A percentile compares a stretch with the other conserved stretches of the same genome.
Evolutionary conservation across 2,113 vertebrate species (phyloP).

Genomic region (Tauraco erythrolophus): DNA sequence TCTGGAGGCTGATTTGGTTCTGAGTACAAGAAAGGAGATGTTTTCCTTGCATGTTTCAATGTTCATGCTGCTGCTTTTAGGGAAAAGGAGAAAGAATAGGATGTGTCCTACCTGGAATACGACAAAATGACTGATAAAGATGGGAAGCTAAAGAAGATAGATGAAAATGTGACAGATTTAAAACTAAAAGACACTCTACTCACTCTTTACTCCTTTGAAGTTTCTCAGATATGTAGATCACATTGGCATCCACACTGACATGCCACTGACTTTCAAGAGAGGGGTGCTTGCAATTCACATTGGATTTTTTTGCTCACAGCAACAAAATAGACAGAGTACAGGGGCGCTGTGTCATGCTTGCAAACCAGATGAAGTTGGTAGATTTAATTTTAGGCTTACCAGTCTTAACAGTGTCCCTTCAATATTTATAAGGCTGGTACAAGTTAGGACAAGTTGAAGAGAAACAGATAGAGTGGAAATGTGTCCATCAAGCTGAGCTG

Average conservation of each 20-base stretch:
- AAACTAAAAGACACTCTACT: neutral
- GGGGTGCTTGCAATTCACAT: neutral
- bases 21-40: neutral
- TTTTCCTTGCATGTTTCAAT: neutral
- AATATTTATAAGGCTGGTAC: slow-evolving; percentile 41
- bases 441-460: neutral
- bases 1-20: neutral
- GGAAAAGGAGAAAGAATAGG: neutral
- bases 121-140: neutral
- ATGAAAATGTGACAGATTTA: neutral
- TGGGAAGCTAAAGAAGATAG: neutral
- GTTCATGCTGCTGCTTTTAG: neutral
- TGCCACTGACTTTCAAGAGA: neutral
- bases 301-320: neutral
- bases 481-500: neutral
- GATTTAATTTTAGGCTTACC: neutral
- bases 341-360: neutral
- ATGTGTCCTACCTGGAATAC: neutral
- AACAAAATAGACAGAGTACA: neutral
- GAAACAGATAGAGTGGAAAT: neutral
- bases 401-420: neutral
- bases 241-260: neutral
- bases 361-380: neutral
- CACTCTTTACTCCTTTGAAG: neutral
- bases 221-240: neutral